A percentile compares a stretch with the other conserved stretches of the same genome.
Conservation (phyloP, 2,113 vertebrate species). For the Gymnobelideus leadbeateri region DNA sequence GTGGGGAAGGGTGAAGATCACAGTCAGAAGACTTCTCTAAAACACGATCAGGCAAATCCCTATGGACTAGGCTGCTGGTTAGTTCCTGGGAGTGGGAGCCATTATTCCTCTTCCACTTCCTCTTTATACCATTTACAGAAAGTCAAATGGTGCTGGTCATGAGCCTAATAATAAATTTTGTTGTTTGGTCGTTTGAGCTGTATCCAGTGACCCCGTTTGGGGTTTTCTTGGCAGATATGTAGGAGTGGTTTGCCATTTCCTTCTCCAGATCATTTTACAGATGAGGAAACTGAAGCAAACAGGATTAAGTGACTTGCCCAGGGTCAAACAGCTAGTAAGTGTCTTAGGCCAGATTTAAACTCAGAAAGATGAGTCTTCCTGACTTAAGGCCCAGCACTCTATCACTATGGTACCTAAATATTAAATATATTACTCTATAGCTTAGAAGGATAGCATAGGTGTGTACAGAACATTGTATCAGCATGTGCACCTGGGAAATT, state of each 20-base stretch:
- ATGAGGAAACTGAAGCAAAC: neutral
- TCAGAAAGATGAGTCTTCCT: neutral
- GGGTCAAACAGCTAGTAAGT: neutral
- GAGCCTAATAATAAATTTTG: neutral
- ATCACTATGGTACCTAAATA: neutral
- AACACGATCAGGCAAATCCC: neutral
- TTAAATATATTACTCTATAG: neutral
- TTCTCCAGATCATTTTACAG: neutral
- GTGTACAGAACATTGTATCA: neutral
- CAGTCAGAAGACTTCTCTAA: neutral
- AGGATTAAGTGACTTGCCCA: neutral
- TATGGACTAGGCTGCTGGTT: fast-evolving
- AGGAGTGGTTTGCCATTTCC: neutral
- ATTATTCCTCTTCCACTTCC: neutral
- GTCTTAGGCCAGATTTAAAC: neutral
- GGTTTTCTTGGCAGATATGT: neutral
- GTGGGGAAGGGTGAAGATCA: neutral
- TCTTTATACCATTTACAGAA: neutral
- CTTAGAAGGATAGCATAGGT: neutral
- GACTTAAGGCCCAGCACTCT: neutral
- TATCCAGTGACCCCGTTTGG: neutral
- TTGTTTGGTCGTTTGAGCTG: neutral
- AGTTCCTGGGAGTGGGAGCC: neutral
- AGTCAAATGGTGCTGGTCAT: neutral
- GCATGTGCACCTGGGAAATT: neutral